phyloP scores from a whole-genome alignment of 2,888 invertebrate genomes.

The Rhabditoides inermis region DNA sequence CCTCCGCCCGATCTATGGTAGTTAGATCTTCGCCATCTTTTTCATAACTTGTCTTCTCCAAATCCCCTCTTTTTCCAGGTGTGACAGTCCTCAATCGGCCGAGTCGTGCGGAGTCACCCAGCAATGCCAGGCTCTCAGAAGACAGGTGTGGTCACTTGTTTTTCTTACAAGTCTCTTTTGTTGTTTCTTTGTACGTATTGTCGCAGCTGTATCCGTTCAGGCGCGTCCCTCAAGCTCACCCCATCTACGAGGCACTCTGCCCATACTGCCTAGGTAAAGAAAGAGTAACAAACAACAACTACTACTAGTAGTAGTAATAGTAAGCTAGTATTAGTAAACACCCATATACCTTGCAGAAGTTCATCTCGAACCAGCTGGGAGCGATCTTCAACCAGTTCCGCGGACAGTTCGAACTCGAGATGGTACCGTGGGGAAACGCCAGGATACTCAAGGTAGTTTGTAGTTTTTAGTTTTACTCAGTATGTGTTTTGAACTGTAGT shows the following conservation, averaged over 20 bases:
- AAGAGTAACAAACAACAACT: neutral
- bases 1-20: neutral
- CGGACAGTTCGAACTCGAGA: constrained; percentile 41
- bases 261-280: constrained; percentile 36
- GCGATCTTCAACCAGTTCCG: constrained; percentile 41
- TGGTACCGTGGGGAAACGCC: constrained; percentile 50
- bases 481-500: too few relatives aligned
- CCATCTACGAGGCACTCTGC: constrained; percentile 48
- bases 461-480: too few relatives aligned
- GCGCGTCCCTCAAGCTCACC: constrained; percentile 42
- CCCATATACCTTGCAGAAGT: too few relatives aligned
- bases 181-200: too few relatives aligned
- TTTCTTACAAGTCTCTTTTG: too few relatives aligned
- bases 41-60: neutral
- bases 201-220: too few relatives aligned
- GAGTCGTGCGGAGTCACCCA: constrained; percentile 40
- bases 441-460: constrained; percentile 44
- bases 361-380: constrained; percentile 49
- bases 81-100: constrained; percentile 41
- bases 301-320: neutral
- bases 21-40: neutral
- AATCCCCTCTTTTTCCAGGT: constrained; percentile 15
- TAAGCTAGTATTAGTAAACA: too few relatives aligned
- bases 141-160: too few relatives aligned
- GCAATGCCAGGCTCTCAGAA: constrained; percentile 41